Conservation (phyloP, 2,797 vertebrate genomes). For the Lophius americanus region DNA sequence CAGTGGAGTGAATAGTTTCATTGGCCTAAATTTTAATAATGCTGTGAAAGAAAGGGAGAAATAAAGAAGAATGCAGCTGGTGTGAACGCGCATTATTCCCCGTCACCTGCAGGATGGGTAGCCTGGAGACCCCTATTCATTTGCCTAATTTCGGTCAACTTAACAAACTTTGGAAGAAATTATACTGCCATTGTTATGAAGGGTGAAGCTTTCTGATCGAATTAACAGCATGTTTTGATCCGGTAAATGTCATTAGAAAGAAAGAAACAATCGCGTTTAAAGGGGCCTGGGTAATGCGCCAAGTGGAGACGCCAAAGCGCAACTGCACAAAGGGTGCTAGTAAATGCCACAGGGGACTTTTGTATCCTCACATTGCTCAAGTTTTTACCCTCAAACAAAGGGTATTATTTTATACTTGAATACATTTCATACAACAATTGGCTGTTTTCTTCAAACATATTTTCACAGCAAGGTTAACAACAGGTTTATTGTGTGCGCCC, state of each 20-base stretch:
- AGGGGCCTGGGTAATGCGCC: conserved; percentile 96
- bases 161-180: conserved; percentile 99
- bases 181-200: conserved; percentile 98
- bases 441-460: conserved; percentile 99
- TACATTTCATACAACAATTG: conserved; percentile 99
- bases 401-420: conserved; percentile 99
- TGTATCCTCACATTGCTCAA: conserved; percentile 97
- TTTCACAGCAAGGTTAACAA: conserved; percentile 98
- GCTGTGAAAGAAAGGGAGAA: conserved; percentile 90
- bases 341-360: conserved; percentile 97
- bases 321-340: conserved; percentile 94
- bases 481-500: conserved; percentile 89
- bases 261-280: conserved; percentile 99
- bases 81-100: conserved; percentile 94
- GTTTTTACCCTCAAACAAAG: conserved; percentile 96
- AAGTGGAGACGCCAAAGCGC: conserved; percentile 99
- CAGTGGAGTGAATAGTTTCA: conserved; percentile 98
- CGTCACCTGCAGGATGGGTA: conserved; percentile 97
- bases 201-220: conserved; percentile 99
- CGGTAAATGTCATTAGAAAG: conserved; percentile 99
- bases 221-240: conserved; percentile 99
- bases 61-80: conserved; percentile 99
- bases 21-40: conserved; percentile 99
- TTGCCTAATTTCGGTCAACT: conserved; percentile 99
- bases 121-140: conserved; percentile 99